phyloP scores from a whole-genome alignment of 1,140 invertebrate genomes.

The Drosophila pandora region DNA sequence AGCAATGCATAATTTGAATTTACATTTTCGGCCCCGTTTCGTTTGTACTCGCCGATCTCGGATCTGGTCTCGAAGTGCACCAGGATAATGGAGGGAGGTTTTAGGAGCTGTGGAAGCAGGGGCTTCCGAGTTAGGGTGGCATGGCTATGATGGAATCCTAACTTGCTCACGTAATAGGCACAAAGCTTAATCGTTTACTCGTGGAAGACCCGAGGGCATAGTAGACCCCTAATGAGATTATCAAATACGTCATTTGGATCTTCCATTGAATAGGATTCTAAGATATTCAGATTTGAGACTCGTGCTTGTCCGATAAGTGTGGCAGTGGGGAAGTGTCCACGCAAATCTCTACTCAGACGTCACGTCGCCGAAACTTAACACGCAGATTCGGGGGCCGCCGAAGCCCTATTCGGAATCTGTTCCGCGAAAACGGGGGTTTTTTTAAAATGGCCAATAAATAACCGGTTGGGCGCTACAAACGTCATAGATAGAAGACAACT shows the following conservation, averaged over 20 bases:
- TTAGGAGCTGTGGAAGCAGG: too few species aligned
- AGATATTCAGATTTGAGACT: background rate
- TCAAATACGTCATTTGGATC: background rate
- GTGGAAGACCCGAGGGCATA: too few species aligned
- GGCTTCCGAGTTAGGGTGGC: background rate
- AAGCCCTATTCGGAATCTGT: slow-evolving; percentile 16
- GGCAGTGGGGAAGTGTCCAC: background rate
- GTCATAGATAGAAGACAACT: slow-evolving; percentile 46
- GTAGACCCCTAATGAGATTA: too few species aligned
- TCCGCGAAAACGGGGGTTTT: slow-evolving; percentile 56
- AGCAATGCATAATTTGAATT: slow-evolving; percentile 53
- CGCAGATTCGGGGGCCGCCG: background rate
- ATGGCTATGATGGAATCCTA: too few species aligned
- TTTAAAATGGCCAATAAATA: slow-evolving; percentile 34
- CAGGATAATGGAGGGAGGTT: background rate
- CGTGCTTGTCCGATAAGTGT: background rate
- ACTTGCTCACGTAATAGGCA: too few species aligned
- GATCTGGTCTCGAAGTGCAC: slow-evolving; percentile 1
- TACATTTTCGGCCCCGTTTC: slow-evolving; percentile 32
- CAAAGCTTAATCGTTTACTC: too few species aligned
- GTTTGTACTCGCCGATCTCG: slow-evolving; percentile 9
- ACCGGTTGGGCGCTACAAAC: slow-evolving; percentile 33
- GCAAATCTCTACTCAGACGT: slow-evolving; percentile 2
- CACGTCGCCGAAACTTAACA: background rate
- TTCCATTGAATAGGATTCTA: background rate